These are phyloP conservation scores for Copidosoma aretas DNA, from an alignment of 2,888 invertebrate species.

Conservation along the genomic window DNA sequence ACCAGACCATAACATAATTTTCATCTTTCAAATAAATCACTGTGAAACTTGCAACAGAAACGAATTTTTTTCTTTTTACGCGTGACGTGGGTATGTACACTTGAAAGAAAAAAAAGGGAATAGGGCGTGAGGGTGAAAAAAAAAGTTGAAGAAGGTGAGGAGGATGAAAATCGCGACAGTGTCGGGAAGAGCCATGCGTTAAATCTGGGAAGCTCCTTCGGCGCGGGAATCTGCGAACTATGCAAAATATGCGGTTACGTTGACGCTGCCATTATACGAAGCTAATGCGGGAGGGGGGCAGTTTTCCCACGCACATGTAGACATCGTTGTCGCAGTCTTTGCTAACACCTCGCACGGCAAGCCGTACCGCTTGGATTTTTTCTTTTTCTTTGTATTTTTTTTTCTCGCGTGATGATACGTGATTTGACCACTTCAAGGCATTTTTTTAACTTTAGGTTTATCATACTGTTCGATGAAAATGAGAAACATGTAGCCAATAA, in stretches of 20 bases:
- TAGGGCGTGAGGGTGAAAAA: not conserved
- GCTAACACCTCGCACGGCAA: not conserved
- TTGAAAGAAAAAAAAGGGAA: not conserved
- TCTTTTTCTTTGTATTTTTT: no score
- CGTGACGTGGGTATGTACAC: not conserved
- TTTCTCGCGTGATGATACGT: no score
- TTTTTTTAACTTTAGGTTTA: no score
- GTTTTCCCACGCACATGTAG: not conserved
- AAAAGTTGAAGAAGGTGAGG: slow-evolving; percentile 11
- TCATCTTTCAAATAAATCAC: no score
- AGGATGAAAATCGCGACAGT: slow-evolving; percentile 25
- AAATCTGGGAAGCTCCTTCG: slow-evolving; percentile 30
- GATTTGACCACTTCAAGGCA: no score
- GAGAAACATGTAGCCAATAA: no score
- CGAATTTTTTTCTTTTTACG: not conserved
- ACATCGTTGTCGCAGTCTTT: slow-evolving; percentile 10
- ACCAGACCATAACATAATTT: no score
- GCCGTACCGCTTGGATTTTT: not conserved
- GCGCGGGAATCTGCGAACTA: slow-evolving; percentile 34
- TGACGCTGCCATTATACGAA: slow-evolving; percentile 35
- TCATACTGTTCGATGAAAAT: no score
- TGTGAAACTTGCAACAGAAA: not conserved
- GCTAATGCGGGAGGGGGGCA: slow-evolving; percentile 39
- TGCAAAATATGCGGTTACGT: slow-evolving; percentile 39
- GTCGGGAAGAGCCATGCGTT: slow-evolving; percentile 23